phyloP scores from a whole-genome alignment of 2,888 invertebrate genomes.

The Eurytoma adleriae region DNA sequence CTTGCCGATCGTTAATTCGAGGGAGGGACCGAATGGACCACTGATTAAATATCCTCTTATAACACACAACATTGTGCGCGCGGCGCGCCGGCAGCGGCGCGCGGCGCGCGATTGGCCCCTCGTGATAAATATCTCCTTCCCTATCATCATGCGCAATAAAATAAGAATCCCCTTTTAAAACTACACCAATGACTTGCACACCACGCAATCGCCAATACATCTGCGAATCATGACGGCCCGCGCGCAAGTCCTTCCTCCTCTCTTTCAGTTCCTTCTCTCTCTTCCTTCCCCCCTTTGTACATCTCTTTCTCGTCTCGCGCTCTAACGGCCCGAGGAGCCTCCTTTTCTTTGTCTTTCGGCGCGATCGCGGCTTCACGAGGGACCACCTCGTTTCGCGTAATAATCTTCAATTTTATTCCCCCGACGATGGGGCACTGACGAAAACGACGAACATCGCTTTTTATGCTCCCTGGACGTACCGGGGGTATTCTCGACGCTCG shows the following conservation, averaged over 20 bases:
- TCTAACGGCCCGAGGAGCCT: not conserved
- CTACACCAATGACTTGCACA: constrained; percentile 29
- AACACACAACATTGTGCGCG: constrained; percentile 3
- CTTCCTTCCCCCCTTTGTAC: not conserved
- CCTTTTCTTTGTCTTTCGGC: not conserved
- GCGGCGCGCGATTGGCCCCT: constrained; percentile 45
- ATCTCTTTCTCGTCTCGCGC: not conserved
- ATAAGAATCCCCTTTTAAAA: constrained; percentile 26
- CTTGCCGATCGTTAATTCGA: constrained; percentile 36
- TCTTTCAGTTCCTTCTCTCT: not conserved
- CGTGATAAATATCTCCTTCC: constrained; percentile 50
- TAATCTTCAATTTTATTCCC: constrained; percentile 52
- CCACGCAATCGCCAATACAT: constrained; percentile 39
- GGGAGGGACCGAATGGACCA: constrained; percentile 18
- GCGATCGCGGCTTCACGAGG: constrained; percentile 9
- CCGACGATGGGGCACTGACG: not conserved
- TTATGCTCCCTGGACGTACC: not conserved
- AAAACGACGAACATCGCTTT: constrained; percentile 10
- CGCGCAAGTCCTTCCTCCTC: constrained; percentile 17
- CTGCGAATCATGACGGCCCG: constrained; percentile 46
- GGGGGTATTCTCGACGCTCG: not conserved
- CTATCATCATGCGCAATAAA: constrained; percentile 39
- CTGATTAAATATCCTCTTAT: constrained; percentile 31
- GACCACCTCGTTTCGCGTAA: constrained; percentile 46
- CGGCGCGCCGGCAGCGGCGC: not conserved